Percentiles rank a stretch among this genome's conserved stretches.
Evolutionary conservation across 1,140 invertebrate genomes (phyloP).

Genomic region (Drosophila insularis): DNA sequence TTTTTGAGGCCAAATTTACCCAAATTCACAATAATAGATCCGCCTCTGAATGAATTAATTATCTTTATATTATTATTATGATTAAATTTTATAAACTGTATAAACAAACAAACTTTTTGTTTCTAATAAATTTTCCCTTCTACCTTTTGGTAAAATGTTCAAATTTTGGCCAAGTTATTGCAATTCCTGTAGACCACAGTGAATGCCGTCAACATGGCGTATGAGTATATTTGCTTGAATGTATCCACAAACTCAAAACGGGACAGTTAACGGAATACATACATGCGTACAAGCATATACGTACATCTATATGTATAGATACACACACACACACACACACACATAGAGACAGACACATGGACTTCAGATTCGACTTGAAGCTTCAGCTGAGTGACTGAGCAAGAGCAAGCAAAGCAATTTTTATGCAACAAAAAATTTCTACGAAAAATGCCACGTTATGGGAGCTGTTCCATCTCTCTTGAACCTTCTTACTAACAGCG

Average conservation of each 20-base stretch:
- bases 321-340: neutral
- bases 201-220: constrained; percentile 45
- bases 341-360: constrained; percentile 28
- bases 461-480: constrained; percentile 50
- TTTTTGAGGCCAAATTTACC: too few species aligned
- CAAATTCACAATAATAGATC: too few species aligned
- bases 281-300: neutral
- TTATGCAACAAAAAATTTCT: constrained; percentile 69
- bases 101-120: too few species aligned
- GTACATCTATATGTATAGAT: neutral
- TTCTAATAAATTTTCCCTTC: too few species aligned
- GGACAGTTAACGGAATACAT: constrained; percentile 50
- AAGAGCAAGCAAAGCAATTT: constrained; percentile 74
- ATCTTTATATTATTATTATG: too few species aligned
- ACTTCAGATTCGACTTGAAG: constrained; percentile 27
- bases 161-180: neutral
- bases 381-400: constrained; percentile 47
- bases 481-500: constrained; percentile 6
- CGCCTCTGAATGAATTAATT: too few species aligned
- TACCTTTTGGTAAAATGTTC: neutral
- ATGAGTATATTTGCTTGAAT: constrained; percentile 54
- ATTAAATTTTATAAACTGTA: too few species aligned
- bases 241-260: constrained; percentile 69
- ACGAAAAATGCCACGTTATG: constrained; percentile 79
- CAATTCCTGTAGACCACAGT: constrained; percentile 2